Evolutionary conservation across 2,888 invertebrate genomes (phyloP), one percentile per base, ranked within the genome.

Genomic region (Pristionchus mayeri): DNA sequence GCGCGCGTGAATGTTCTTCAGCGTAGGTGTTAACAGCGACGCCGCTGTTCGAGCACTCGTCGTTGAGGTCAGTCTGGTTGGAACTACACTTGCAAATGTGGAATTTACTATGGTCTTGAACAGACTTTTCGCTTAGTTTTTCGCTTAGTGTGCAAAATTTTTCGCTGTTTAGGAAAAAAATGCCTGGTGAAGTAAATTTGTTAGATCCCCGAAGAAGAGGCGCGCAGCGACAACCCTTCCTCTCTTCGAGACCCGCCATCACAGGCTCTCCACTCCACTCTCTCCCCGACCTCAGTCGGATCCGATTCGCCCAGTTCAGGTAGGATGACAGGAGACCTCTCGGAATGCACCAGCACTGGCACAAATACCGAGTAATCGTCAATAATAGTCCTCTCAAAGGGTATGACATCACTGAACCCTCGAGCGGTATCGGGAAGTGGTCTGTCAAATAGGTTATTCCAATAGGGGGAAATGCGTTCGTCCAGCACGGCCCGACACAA

Each of bases 1-100:
- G 85, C 88, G 87, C 71, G 71, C 71, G 86, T 90, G 88, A 89
- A 90, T 90, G 90, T 89, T 90, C 89, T 89, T 89, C 90, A 87
- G 90, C 86, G 88, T 87, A 86, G 89, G 89, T 87, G 88, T 89
- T 84, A 90, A 89, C 88, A 86, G 87, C 85, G 85, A 87, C 81
- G 85, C 86, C 80, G 87, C 87, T 63, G 84, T 84, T 54, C 88
- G 87, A 83, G 85, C 87, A 67, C 85, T 90, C 85, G 87, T 88
- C 84, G 90, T 90, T 52, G 52, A 84, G 84, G 84, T 75, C 30
- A 82, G 63, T 37, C 21, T 2, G 34, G 4, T n/a, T 63, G 13
- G n/a, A n/a, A n/a, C n/a, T n/a, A n/a, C n/a, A n/a, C n/a, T n/a
- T n/a, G n/a, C n/a, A n/a, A n/a, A n/a, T n/a, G n/a, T n/a, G n/a